Percentiles rank a stretch among this genome's conserved stretches.
These are phyloP conservation scores for Leptonema lineaticorne DNA, from an alignment of 1,140 invertebrate genomes.

Conservation along the genomic window DNA sequence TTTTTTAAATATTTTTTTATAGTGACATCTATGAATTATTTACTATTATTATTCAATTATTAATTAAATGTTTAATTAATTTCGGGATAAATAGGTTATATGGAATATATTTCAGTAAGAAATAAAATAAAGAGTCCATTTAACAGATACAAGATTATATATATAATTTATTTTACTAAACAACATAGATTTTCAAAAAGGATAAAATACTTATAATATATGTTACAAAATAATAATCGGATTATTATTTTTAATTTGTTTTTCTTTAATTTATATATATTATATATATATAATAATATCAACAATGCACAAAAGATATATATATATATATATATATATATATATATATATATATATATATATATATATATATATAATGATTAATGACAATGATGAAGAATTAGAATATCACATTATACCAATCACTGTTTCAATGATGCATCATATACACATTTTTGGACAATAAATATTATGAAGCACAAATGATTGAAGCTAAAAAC, in stretches of 20 bases:
- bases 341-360: background rate
- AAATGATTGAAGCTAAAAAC: too few relatives aligned
- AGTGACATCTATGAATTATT: too few relatives aligned
- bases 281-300: too few relatives aligned
- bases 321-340: background rate
- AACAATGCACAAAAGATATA: background rate
- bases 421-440: too few relatives aligned
- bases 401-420: background rate
- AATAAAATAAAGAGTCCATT: slow-evolving; percentile 5
- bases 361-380: background rate
- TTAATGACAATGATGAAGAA: background rate
- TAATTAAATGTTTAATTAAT: too few relatives aligned
- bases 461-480: too few relatives aligned
- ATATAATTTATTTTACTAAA: slow-evolving; percentile 29
- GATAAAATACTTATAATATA: slow-evolving; percentile 14
- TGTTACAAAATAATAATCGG: slow-evolving; percentile 2
- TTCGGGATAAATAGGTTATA: too few relatives aligned
- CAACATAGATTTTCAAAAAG: slow-evolving; percentile 20
- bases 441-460: background rate
- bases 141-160: slow-evolving; percentile 24
- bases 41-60: too few relatives aligned
- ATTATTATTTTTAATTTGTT: background rate
- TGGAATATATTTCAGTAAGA: too few relatives aligned
- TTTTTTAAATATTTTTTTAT: too few relatives aligned
- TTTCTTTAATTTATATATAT: too few relatives aligned